phyloP scores from a whole-genome alignment of 1,140 invertebrate species.

The Ericerus pela region DNA sequence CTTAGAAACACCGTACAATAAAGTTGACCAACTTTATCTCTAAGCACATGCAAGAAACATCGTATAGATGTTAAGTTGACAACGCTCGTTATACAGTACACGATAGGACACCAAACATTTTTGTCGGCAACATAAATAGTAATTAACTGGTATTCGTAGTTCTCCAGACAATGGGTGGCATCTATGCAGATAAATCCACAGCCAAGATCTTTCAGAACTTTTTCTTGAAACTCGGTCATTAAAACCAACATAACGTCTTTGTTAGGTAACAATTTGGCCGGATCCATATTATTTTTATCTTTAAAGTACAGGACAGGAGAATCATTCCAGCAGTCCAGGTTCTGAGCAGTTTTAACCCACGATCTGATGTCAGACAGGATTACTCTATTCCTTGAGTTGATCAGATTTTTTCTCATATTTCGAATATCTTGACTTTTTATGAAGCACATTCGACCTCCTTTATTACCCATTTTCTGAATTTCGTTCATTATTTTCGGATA shows the following conservation, averaged over 20 bases:
- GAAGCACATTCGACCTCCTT: slow-evolving; percentile 1
- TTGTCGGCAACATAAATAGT: neutral
- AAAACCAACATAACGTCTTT: neutral
- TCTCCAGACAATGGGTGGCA: neutral
- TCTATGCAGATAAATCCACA: neutral
- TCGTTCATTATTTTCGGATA: slow-evolving; percentile 3
- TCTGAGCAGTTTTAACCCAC: neutral
- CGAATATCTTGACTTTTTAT: slow-evolving; percentile 6
- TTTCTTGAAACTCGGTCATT: neutral
- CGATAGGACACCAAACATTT: neutral
- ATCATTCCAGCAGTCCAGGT: neutral
- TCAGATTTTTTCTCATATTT: slow-evolving; percentile 2
- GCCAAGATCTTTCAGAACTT: neutral
- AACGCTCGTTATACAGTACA: neutral
- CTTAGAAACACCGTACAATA: neutral
- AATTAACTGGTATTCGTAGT: neutral
- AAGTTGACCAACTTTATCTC: neutral
- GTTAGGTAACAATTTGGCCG: neutral
- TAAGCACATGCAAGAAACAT: neutral
- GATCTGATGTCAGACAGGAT: neutral
- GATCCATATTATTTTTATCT: neutral
- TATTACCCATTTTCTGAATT: neutral
- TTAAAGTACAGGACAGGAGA: neutral
- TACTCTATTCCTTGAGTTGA: neutral
- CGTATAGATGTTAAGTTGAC: neutral